These are phyloP conservation scores for Matsumurasca onukii DNA, from an alignment of 1,140 invertebrate species.

Conservation along the genomic window DNA sequence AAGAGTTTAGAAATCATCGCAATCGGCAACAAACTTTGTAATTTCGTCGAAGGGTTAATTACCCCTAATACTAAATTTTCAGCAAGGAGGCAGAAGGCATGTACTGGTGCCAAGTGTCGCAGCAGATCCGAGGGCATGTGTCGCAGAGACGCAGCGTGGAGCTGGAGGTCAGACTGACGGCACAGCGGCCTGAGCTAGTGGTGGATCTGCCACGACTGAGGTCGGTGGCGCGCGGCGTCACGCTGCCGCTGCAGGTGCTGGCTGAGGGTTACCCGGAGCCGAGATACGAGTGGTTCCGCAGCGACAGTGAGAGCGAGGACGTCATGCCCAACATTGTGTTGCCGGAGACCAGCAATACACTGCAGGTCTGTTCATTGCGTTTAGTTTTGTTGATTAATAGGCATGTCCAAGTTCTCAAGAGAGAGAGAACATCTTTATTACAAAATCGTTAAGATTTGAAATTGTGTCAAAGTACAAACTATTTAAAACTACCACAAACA, in stretches of 20 bases:
- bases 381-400: too few species aligned
- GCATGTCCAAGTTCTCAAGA: too few species aligned
- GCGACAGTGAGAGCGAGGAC: background rate
- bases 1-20: too few species aligned
- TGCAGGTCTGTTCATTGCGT: background rate
- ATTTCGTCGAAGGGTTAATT: too few species aligned
- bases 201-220: background rate
- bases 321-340: constrained; percentile 14
- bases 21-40: too few species aligned
- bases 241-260: background rate
- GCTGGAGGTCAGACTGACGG: background rate
- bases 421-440: too few species aligned
- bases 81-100: background rate
- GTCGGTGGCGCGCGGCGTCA: background rate
- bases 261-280: background rate
- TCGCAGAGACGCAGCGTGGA: background rate
- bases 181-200: background rate
- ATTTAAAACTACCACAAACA: too few species aligned
- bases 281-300: constrained; percentile 9
- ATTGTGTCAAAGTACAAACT: too few species aligned
- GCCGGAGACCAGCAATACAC: background rate
- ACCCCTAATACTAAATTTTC: too few species aligned
- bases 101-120: background rate
- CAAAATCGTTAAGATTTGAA: too few species aligned
- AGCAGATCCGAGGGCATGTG: constrained; percentile 8